Conservation (phyloP, 92 coral and sea anemone species). For the Porites cylindrica region DNA sequence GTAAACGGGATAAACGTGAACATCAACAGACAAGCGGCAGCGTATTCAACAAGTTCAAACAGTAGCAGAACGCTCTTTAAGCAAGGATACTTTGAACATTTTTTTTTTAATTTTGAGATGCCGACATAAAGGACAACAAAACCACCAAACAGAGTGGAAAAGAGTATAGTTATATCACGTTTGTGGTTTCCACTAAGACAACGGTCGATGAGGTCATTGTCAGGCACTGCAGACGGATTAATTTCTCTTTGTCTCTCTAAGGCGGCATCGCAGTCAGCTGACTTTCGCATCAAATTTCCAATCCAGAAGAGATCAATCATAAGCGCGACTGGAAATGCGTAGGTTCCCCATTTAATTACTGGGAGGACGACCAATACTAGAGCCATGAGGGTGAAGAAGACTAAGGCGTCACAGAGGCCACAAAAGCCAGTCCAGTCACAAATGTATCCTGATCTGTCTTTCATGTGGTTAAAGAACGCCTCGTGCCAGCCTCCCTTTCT, state of each 20-base stretch:
- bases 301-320: constrained; percentile 41
- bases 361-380: constrained; percentile 39
- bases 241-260: not conserved
- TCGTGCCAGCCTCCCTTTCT: constrained; percentile 17
- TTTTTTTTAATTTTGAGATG: no score
- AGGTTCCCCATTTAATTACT: constrained; percentile 23
- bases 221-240: not conserved
- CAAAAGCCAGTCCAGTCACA: constrained; percentile 40
- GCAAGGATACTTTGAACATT: no score
- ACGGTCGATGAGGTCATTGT: not conserved
- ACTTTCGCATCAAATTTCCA: constrained; percentile 43
- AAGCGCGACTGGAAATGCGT: constrained; percentile 50
- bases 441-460: constrained; percentile 28
- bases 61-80: not conserved
- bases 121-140: no score
- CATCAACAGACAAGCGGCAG: not conserved
- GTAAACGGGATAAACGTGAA: constrained; percentile 57
- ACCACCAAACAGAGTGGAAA: no score
- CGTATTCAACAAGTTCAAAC: not conserved
- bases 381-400: constrained; percentile 8
- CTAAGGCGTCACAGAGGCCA: constrained; percentile 27
- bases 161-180: no score
- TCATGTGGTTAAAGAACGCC: constrained; percentile 31
- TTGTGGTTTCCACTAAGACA: no score
- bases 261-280: constrained; percentile 13